Evolutionary conservation across 37 sponge, comb jelly and placozoan genomes (phyloP).

Genomic region (Halisarca cf. caerulea): DNA sequence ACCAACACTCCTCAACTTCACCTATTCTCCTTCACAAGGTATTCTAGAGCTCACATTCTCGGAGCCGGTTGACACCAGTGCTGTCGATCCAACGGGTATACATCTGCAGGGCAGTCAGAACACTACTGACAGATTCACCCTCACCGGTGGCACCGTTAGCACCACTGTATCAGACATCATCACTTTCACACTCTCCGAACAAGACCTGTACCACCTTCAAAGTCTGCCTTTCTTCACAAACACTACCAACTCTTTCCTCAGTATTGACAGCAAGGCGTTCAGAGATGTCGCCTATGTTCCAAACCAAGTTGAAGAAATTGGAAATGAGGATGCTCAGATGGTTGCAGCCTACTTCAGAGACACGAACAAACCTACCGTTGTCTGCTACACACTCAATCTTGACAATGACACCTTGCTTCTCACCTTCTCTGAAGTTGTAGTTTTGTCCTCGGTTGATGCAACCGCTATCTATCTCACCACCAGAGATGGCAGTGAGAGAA

Average conservation of each 20-base stretch:
- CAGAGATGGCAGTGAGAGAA: constrained; percentile 14
- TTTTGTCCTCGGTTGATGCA: constrained; percentile 32
- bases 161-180: constrained; percentile 37
- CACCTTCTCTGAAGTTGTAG: constrained; percentile 61
- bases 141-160: constrained; percentile 71
- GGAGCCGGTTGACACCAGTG: constrained; percentile 77
- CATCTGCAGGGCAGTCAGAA: constrained; percentile 55
- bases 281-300: constrained; percentile 65
- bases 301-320: constrained; percentile 50
- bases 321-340: constrained; percentile 33
- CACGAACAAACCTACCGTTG: constrained; percentile 38
- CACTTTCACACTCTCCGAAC: constrained; percentile 42
- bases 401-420: constrained; percentile 37
- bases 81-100: constrained; percentile 57
- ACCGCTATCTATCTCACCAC: constrained; percentile 25
- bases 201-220: constrained; percentile 60
- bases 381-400: constrained; percentile 43
- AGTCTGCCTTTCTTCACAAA: constrained; percentile 56
- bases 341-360: constrained; percentile 47
- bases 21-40: constrained; percentile 60
- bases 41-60: constrained; percentile 65
- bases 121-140: constrained; percentile 49
- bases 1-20: constrained; percentile 51
- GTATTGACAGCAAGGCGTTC: constrained; percentile 58
- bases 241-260: constrained; percentile 64